Evolutionary conservation across 2,113 vertebrate species (phyloP).

Genomic region (Dromaius novaehollandiae): DNA sequence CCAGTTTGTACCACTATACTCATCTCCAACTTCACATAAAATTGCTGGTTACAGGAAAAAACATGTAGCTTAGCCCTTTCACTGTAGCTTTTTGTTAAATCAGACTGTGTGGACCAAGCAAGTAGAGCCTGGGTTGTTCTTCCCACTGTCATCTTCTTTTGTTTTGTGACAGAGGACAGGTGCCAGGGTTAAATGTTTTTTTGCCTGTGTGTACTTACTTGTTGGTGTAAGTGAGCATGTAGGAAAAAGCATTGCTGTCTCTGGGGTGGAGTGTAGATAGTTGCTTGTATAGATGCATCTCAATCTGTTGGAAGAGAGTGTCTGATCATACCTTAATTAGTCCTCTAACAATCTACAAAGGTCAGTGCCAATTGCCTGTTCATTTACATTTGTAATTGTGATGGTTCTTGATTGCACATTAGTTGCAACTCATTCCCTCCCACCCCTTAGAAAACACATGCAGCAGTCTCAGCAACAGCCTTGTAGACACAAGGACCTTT

Average conservation of each 20-base stretch:
- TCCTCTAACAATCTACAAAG: slow-evolving; percentile 82
- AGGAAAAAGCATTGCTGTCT: background rate
- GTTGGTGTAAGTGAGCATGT: background rate
- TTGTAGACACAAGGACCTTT: background rate
- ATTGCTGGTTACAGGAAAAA: background rate
- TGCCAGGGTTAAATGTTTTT: rapidly evolving
- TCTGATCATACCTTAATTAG: slow-evolving; percentile 81
- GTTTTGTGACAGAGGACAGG: background rate
- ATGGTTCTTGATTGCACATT: slow-evolving; percentile 80
- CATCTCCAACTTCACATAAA: too few species aligned
- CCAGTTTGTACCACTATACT: background rate
- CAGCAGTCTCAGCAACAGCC: background rate
- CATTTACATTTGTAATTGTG: slow-evolving; percentile 83
- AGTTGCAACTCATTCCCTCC: slow-evolving; percentile 70
- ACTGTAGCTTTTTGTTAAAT: too few species aligned
- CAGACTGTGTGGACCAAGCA: rapidly evolving
- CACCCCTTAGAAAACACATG: background rate
- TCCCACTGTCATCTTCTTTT: rapidly evolving
- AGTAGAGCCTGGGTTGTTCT: background rate
- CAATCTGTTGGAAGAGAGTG: slow-evolving; percentile 70
- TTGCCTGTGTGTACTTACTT: background rate
- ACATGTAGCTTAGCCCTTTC: background rate
- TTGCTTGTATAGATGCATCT: slow-evolving; percentile 59
- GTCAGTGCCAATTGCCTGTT: slow-evolving; percentile 81
- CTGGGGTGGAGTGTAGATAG: background rate